These are phyloP conservation scores for Lasioglossum malachurum DNA, from an alignment of 2,888 invertebrate species.

Conservation along the genomic window DNA sequence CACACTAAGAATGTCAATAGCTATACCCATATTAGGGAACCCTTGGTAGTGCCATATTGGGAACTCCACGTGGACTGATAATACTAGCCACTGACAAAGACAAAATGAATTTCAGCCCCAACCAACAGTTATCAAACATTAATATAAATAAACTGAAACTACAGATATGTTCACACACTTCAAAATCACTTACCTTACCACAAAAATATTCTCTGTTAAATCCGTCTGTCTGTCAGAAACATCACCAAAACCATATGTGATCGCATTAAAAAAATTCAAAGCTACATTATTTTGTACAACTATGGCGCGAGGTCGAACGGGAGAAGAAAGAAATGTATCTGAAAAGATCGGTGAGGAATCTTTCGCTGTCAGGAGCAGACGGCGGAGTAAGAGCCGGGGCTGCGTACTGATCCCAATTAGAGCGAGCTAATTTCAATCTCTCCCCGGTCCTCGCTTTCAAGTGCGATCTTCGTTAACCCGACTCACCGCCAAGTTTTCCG, in stretches of 20 bases:
- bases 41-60: too few relatives aligned
- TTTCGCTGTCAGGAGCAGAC: not conserved
- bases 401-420: not conserved
- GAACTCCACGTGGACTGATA: too few relatives aligned
- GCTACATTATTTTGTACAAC: not conserved
- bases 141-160: too few relatives aligned
- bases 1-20: too few relatives aligned
- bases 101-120: too few relatives aligned
- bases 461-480: conserved; percentile 61
- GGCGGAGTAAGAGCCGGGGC: not conserved
- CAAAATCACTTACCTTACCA: too few relatives aligned
- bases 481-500: conserved; percentile 56
- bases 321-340: not conserved
- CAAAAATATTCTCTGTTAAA: too few relatives aligned
- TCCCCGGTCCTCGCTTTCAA: conserved; percentile 29
- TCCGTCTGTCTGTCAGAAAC: not conserved
- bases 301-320: too few relatives aligned
- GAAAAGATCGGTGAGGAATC: not conserved
- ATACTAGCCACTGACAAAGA: too few relatives aligned
- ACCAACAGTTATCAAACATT: too few relatives aligned
- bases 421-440: conserved; percentile 22
- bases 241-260: not conserved
- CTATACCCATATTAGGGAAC: too few relatives aligned
- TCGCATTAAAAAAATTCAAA: not conserved
- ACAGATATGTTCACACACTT: too few relatives aligned